These are phyloP conservation scores for Cynoglossus semilaevis DNA, from an alignment of 2,113 vertebrate species.

Conservation along the genomic window DNA sequence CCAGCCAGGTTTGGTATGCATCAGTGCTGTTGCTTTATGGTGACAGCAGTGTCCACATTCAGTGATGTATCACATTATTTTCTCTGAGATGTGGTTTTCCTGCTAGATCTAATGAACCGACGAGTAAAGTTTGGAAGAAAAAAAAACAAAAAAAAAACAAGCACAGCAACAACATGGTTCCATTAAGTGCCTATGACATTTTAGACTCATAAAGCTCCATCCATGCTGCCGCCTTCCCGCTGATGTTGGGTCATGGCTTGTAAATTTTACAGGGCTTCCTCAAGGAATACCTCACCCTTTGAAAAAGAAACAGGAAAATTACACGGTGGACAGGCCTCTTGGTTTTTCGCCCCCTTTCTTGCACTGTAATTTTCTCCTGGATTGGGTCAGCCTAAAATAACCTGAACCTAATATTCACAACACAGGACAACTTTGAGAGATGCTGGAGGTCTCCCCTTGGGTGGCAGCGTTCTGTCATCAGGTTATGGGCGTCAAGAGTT, in stretches of 20 bases:
- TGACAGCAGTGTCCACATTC: conserved; percentile 20
- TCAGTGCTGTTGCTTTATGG: conserved; percentile 6
- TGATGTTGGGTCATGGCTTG: conserved; percentile 72
- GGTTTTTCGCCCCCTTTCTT: conserved; percentile 60
- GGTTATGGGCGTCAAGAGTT: conserved; percentile 41
- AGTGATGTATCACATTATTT: conserved; percentile 29
- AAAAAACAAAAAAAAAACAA: too few species aligned
- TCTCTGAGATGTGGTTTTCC: conserved; percentile 10
- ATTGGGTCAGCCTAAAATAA: conserved; percentile 78
- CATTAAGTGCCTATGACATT: conserved; percentile 22
- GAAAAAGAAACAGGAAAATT: conserved; percentile 78
- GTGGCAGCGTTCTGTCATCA: conserved; percentile 63
- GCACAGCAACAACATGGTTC: conserved; percentile 7
- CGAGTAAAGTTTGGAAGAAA: not conserved
- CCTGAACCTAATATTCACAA: conserved; percentile 75
- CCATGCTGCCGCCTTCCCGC: conserved; percentile 38
- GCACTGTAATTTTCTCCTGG: conserved; percentile 76
- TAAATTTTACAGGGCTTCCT: conserved; percentile 73
- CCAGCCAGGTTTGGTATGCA: conserved; percentile 35
- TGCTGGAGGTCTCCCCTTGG: conserved; percentile 78
- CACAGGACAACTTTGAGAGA: conserved; percentile 62
- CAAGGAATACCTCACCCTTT: conserved; percentile 76
- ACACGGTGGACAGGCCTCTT: conserved; percentile 63
- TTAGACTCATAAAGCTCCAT: conserved; percentile 19
- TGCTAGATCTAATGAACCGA: conserved; percentile 13